Evolutionary conservation across 2,797 vertebrate genomes (phyloP).

Genomic region (Enteromius argenteus): DNA sequence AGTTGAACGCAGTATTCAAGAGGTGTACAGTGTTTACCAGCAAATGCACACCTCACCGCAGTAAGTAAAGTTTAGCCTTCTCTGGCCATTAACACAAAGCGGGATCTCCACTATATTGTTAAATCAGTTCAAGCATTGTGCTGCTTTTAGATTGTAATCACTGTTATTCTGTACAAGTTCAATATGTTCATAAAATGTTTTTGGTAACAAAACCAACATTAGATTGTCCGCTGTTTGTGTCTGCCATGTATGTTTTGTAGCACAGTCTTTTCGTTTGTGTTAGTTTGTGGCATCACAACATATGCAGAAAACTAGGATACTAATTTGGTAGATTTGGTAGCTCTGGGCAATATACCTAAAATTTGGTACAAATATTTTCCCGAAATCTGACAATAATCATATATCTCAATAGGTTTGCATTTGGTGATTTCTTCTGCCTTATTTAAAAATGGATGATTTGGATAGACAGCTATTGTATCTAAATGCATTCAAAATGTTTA

Average conservation of each 20-base stretch:
- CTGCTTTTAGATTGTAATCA: slow-evolving; percentile 16
- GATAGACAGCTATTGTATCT: not conserved
- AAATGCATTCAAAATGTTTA: not conserved
- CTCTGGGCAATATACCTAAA: not conserved
- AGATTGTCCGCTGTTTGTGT: not conserved
- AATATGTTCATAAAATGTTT: not conserved
- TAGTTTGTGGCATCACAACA: slow-evolving; percentile 12
- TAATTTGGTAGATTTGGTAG: not conserved
- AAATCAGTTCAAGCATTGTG: not conserved
- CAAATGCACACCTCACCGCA: slow-evolving; percentile 80
- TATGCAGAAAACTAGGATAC: not conserved
- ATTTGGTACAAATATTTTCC: not conserved
- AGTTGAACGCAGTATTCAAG: slow-evolving; percentile 89
- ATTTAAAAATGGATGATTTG: not conserved
- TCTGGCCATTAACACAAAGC: slow-evolving; percentile 12
- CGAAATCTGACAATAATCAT: not conserved
- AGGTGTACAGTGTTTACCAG: slow-evolving; percentile 86
- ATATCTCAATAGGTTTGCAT: not conserved
- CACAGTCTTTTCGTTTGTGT: not conserved
- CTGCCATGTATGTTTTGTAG: not conserved
- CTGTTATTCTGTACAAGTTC: not conserved
- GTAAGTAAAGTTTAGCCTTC: slow-evolving; percentile 73
- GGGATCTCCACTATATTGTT: slow-evolving; percentile 13
- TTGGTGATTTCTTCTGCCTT: not conserved
- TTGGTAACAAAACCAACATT: not conserved